Conservation (phyloP, 2,888 invertebrate species). For the Eulithis testata region DNA sequence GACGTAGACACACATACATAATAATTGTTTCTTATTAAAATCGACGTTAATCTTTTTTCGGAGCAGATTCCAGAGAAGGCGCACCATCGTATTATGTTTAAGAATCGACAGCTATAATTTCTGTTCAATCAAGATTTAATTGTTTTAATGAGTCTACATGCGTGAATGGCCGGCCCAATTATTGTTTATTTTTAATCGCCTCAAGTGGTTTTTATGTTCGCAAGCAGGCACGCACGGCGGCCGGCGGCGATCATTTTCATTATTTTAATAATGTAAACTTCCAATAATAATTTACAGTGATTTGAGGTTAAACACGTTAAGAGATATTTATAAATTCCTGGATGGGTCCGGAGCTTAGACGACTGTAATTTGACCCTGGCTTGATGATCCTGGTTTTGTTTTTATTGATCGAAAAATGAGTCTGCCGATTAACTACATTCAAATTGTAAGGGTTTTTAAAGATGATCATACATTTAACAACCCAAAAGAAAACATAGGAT, state of each 20-base stretch:
- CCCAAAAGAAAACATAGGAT: too few species aligned
- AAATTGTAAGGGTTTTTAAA: too few species aligned
- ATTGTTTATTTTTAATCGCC: constrained; percentile 85
- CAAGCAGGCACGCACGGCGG: constrained; percentile 80
- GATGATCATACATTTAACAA: too few species aligned
- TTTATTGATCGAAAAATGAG: constrained; percentile 54
- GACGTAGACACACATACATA: constrained; percentile 75
- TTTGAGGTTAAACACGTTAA: constrained; percentile 84
- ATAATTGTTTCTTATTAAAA: constrained; percentile 85
- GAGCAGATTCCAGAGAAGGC: constrained; percentile 76
- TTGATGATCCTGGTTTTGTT: constrained; percentile 57
- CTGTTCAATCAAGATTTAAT: constrained; percentile 85
- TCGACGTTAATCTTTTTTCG: constrained; percentile 83
- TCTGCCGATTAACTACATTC: background rate
- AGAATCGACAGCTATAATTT: constrained; percentile 85
- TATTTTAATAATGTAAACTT: constrained; percentile 85
- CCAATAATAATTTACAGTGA: constrained; percentile 85
- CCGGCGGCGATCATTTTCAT: constrained; percentile 83
- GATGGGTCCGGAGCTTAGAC: constrained; percentile 66
- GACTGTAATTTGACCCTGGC: constrained; percentile 73
- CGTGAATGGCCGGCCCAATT: constrained; percentile 84
- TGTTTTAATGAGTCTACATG: constrained; percentile 85
- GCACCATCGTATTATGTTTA: constrained; percentile 81
- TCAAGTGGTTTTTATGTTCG: constrained; percentile 83
- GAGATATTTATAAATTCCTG: constrained; percentile 80